Evolutionary conservation across 1,140 invertebrate genomes (phyloP).

Genomic region (Apocrypta bakeri): DNA sequence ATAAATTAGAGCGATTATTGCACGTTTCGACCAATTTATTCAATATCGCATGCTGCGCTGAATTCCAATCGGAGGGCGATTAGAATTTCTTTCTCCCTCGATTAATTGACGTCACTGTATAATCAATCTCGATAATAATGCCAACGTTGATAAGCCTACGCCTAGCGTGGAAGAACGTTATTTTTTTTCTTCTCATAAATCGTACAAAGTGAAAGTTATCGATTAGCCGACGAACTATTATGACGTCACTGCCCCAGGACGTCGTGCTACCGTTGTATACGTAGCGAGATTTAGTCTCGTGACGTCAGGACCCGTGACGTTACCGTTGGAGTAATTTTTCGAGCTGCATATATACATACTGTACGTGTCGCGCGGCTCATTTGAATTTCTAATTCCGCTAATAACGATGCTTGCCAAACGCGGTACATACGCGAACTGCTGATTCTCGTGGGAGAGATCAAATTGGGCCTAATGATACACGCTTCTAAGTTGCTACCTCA

Average conservation of each 20-base stretch:
- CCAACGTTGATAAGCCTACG: no score
- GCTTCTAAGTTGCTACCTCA: neutral
- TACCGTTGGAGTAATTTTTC: neutral
- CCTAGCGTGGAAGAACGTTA: no score
- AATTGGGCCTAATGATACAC: neutral
- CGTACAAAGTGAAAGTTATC: neutral
- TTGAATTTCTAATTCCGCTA: neutral
- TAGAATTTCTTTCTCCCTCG: neutral
- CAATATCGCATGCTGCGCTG: no score
- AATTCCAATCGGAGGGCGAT: neutral
- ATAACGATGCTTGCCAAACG: neutral
- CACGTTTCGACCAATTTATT: no score
- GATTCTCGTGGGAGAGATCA: neutral
- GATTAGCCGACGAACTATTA: slow-evolving; percentile 1
- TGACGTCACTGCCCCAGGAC: neutral
- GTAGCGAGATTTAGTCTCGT: neutral
- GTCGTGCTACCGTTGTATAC: neutral
- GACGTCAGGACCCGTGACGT: neutral
- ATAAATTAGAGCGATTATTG: no score
- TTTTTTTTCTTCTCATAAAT: neutral
- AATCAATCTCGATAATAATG: no score
- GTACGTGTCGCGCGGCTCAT: neutral
- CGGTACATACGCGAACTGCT: neutral
- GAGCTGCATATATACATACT: no score
- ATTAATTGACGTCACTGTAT: neutral